These are phyloP conservation scores for Pangasianodon hypophthalmus DNA, from an alignment of 2,113 vertebrate species.

Conservation along the genomic window DNA sequence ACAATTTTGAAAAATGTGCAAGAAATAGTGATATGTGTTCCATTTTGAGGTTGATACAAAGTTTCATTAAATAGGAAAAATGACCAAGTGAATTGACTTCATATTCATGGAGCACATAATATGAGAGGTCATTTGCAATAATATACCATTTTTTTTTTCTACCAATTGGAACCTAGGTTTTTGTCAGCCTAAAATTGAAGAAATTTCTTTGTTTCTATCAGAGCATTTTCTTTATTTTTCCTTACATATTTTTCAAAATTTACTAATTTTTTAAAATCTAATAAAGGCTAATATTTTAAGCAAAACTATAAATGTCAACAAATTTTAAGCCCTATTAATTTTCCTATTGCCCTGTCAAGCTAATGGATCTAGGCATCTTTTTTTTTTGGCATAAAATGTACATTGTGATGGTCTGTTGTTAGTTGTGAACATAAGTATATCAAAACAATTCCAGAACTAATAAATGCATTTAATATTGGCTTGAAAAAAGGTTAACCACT, in stretches of 20 bases:
- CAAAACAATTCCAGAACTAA: too few relatives aligned
- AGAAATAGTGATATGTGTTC: neutral
- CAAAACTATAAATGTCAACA: too few relatives aligned
- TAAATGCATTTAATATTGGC: too few relatives aligned
- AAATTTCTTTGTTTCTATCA: neutral
- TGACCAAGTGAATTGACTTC: neutral
- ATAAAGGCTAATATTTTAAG: too few relatives aligned
- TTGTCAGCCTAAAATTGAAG: neutral
- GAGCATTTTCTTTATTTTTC: neutral
- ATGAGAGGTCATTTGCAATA: neutral
- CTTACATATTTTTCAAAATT: neutral
- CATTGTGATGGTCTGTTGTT: too few relatives aligned
- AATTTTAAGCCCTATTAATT: too few relatives aligned
- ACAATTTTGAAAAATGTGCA: neutral
- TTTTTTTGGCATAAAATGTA: too few relatives aligned
- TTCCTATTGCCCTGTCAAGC: too few relatives aligned
- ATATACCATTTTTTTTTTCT: neutral
- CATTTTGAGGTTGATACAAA: neutral
- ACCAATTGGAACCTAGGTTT: neutral
- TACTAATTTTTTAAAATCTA: too few relatives aligned
- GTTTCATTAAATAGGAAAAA: neutral
- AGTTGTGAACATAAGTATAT: too few relatives aligned
- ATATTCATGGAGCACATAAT: neutral
- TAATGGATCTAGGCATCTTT: too few relatives aligned
- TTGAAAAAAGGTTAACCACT: too few relatives aligned